These are phyloP conservation scores for Erpobdella octoculata DNA, from an alignment of 2,888 invertebrate genomes.

Conservation along the genomic window DNA sequence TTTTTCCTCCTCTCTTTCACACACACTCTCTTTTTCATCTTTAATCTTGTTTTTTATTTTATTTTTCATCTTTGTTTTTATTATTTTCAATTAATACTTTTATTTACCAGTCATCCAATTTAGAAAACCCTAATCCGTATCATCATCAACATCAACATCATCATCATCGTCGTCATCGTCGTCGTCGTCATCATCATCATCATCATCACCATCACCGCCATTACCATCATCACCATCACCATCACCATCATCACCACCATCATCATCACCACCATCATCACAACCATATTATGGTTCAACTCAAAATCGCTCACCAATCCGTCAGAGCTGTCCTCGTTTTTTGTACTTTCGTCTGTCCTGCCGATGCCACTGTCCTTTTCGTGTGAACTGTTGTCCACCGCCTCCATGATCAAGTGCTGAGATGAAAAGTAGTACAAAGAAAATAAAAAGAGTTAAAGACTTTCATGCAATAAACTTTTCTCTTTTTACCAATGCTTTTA, in stretches of 20 bases:
- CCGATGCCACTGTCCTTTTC: slow-evolving; percentile 51
- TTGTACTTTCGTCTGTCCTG: slow-evolving; percentile 49
- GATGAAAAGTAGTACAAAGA: too few relatives aligned
- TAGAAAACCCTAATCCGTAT: neutral
- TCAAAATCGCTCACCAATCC: neutral
- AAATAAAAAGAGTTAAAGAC: too few relatives aligned
- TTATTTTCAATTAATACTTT: neutral
- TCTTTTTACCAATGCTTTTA: too few relatives aligned
- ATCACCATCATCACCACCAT: neutral
- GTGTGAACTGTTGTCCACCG: slow-evolving; percentile 34
- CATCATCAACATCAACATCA: neutral
- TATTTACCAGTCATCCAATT: neutral
- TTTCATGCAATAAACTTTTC: too few relatives aligned
- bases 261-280: neutral
- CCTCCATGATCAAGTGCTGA: too few relatives aligned
- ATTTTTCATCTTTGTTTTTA: neutral
- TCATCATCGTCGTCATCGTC: neutral
- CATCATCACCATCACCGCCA: neutral
- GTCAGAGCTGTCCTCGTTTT: slow-evolving; percentile 50
- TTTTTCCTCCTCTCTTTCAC: neutral
- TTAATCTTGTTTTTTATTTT: neutral
- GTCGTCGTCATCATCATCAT: neutral
- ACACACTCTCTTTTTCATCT: neutral
- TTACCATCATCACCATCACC: neutral
- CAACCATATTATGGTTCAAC: too few relatives aligned